Percentiles rank a stretch among this genome's conserved stretches.
phyloP scores from a whole-genome alignment of 92 coral and sea anemone genomes.

The Umimayanthus chanpuru region DNA sequence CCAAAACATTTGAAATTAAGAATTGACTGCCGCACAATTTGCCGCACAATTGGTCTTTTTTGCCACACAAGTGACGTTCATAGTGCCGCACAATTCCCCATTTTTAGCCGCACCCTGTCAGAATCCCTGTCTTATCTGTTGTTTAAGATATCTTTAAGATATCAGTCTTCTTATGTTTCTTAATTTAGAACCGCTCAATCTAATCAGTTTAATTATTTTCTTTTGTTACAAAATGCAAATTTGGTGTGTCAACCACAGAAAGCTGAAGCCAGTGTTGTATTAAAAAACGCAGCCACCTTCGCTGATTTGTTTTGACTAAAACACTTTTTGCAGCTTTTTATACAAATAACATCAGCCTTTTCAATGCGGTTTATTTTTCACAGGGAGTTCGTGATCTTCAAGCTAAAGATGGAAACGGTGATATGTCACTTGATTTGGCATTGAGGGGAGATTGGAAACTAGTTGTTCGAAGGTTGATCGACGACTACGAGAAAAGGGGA shows the following conservation, averaged over 20 bases:
- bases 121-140: too few relatives aligned
- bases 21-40: too few relatives aligned
- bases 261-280: not conserved
- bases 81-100: too few relatives aligned
- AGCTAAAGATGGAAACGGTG: not conserved
- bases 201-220: too few relatives aligned
- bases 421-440: constrained; percentile 10
- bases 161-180: too few relatives aligned
- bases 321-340: not conserved
- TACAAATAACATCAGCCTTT: not conserved
- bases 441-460: not conserved
- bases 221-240: not conserved
- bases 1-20: too few relatives aligned
- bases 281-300: too few relatives aligned
- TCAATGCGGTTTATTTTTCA: not conserved
- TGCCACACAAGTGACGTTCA: too few relatives aligned
- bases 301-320: too few relatives aligned
- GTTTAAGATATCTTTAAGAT: too few relatives aligned
- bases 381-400: not conserved
- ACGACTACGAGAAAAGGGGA: constrained; percentile 23
- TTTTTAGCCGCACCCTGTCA: too few relatives aligned
- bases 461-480: constrained; percentile 7
- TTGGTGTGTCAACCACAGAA: not conserved
- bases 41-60: too few relatives aligned
- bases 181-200: not conserved